phyloP scores from a whole-genome alignment of 2,113 vertebrate species.

The Tragulus kanchil region DNA sequence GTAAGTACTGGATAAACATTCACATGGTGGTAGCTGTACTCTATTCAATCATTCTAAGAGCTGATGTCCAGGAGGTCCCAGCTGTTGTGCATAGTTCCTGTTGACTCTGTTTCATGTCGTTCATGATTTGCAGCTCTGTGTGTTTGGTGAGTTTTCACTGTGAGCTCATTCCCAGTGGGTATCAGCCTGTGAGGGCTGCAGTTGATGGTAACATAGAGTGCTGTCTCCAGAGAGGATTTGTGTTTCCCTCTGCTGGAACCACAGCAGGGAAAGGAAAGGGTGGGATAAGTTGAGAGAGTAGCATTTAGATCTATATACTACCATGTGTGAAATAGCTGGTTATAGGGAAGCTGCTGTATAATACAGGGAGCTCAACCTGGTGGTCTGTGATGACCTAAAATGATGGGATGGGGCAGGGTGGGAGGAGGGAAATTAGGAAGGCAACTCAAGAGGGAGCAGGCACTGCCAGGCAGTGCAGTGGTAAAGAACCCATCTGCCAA shows the following conservation, averaged over 20 bases:
- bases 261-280: background rate
- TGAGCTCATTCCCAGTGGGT: background rate
- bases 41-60: background rate
- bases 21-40: background rate
- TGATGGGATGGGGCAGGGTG: background rate
- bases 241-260: background rate
- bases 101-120: background rate
- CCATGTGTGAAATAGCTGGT: background rate
- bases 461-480: no score
- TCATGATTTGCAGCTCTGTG: background rate
- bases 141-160: background rate
- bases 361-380: background rate
- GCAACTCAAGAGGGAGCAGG: background rate
- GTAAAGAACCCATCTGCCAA: background rate
- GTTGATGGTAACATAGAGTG: background rate
- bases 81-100: background rate
- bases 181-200: background rate
- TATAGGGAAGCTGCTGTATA: background rate
- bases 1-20: background rate
- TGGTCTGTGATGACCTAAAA: background rate
- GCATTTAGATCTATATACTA: background rate
- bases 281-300: background rate
- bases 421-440: background rate
- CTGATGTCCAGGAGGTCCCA: background rate
- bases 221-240: background rate